Evolutionary conservation across 30 jellyfish, hydroid and myxozoan genomes (phyloP), one percentile per base, ranked within the genome.

Genomic region (Hydractinia symbiolongicarpus): DNA sequence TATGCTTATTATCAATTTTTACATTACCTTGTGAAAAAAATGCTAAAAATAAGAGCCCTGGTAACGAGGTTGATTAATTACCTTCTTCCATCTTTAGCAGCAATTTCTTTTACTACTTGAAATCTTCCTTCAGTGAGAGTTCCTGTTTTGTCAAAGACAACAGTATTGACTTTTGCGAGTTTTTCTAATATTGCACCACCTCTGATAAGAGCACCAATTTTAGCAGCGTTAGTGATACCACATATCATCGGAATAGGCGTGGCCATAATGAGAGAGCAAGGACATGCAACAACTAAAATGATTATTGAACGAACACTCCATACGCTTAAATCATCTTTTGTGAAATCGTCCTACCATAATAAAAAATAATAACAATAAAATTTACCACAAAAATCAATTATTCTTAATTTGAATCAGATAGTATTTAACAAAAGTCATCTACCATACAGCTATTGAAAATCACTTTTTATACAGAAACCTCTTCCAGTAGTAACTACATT

Each of bases 41-140:
- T 30, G 44, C 44, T 2, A 30, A 30, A 30, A 30, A 30, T 0
- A 30, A 30, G 44, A 30, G 2, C 44, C 44, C 44, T 30, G 44
- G 44, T 30, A 30, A 30, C 44, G 44, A 30, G 44, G 44, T 30
- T 30, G 1, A 30, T 30, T 30, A 30, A 30, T 30, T 30, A 30
- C 44, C 44, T 30, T 30, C 44, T 30, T 30, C 44, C 44, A 0
- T 30, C 44, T 30, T 30, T 2, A 30, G 44, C 44, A 30, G n/a
- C 17, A 71, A 19, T 1, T 50, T 79, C 87, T 4, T 49, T 72
- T 6, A 79, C 84, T 64, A 92, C 96, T 84, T 79, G 95, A 79
- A 92, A 92, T 66, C 90, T 73, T 55, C 98, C 98, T 76, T 92
- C 98, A 4, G 98, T 92, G 14, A 92, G 88, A 6, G 98, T 92